Evolutionary conservation across 2,113 vertebrate species (phyloP), one percentile per base, ranked within the genome.

Genomic region (Lanius ludovicianus): DNA sequence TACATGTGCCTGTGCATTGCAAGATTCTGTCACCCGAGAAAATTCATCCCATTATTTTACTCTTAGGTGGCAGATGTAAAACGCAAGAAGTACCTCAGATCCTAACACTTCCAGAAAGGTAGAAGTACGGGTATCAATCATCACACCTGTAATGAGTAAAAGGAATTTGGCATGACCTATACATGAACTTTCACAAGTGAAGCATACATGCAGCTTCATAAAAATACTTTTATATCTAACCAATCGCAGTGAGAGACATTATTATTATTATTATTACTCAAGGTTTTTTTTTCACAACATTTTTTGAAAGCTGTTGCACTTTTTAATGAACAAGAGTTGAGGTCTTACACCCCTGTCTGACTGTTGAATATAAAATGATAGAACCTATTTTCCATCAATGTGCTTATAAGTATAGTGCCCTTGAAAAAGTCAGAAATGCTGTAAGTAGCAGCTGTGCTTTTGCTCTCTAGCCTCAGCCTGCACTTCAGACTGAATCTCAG

Each of bases 171-270:
- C 13, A 63, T 41, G 33, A 47, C 8, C 7, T 63, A 13, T 25
- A n/a, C 4, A 13, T 4, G 24, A 74, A 4, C 3, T 91, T 89
- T 77, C 39, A 50, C 18, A 37, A 42, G 17, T 1, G 2, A 87
- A 84, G 70, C 4, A 10, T 35, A 15, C 8, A 9, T 21, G 5
- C 7, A 49, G 23, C 21, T 16, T 60, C 21, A 63, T 46, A 27
- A 1, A 9, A 47, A 84, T 63, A 33, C 2, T 33, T 68, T 67
- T 53, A 63, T 27, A 41, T 74, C 93, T 63, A 37, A 63, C 19
- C 1, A 1, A 15, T 11, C 31, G 6, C 3, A 77, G 15, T 2
- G 20, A 74, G 24, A 82, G 6, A 2, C 5, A 57, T 35, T 27
- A 21, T 20, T 47, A n/a, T 31, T 41, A 10, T 13, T 27, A 21